Percentiles rank a stretch among this genome's conserved stretches.
Evolutionary conservation across 2,113 vertebrate genomes (phyloP).

Genomic region (Mormyrus lacerda): DNA sequence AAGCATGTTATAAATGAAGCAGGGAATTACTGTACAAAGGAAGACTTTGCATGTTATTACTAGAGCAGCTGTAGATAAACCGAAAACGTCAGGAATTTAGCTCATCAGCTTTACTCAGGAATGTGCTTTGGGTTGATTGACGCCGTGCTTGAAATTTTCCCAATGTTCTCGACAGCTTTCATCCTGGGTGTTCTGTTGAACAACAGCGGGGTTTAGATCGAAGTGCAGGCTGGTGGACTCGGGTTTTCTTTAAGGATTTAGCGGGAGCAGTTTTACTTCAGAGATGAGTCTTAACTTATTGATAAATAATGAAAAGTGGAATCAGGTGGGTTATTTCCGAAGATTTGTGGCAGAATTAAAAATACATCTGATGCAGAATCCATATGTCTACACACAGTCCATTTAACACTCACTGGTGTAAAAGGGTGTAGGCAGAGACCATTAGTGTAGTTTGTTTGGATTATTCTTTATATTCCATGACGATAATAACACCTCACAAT

Average conservation of each 20-base stretch:
- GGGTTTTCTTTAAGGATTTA: neutral
- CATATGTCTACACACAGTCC: neutral
- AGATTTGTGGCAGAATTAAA: constrained; percentile 5
- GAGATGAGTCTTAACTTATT: neutral
- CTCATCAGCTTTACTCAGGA: neutral
- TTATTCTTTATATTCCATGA: neutral
- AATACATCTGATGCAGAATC: constrained; percentile 4
- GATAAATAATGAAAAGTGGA: neutral
- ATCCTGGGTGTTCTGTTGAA: neutral
- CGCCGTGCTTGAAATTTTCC: neutral
- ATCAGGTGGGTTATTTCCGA: neutral
- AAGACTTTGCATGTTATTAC: neutral
- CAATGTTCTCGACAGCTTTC: neutral
- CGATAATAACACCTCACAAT: neutral
- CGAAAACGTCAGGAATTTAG: neutral
- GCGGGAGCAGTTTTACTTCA: neutral
- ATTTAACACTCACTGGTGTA: neutral
- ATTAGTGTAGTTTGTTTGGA: neutral
- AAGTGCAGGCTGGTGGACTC: neutral
- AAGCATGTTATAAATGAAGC: neutral
- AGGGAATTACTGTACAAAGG: neutral
- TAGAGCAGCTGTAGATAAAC: neutral
- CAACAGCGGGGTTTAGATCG: neutral
- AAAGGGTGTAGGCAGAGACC: neutral
- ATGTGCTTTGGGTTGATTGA: neutral